Base-by-base conservation (phyloP, 2,888 invertebrate species). In the Anthrax anthrax region DNA sequence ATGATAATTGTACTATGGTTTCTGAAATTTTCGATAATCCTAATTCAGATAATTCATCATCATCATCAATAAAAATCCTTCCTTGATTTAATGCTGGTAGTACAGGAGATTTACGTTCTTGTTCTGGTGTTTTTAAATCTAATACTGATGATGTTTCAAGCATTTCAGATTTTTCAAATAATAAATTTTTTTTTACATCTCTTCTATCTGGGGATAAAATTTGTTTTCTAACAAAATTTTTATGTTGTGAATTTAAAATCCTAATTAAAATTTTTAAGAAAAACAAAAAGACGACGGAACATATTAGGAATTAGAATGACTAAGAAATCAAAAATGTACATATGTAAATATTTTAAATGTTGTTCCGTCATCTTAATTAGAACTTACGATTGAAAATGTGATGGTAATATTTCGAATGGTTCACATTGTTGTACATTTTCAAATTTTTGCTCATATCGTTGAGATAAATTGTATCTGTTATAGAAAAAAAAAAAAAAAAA, bases 361-460 rank as follows among this genome's bases (percentile, higher is more conserved):
- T 23, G 18, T 40, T 40, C 40, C 17, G 8, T 8, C 23, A 8
- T 23, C 23, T 23, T 43, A 3, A 18, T 17, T 32, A 42, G 16
- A 19, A 50, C 51, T 55, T 57, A 61, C 61, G 58, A 59, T 54
- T 57, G 56, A 51, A 55, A 52, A 46, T 61, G 61, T 27, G 57
- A 48, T 5, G 58, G 50, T 43, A 56, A 57, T 5, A 43, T 52
- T 51, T 62, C 62, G 34, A 62, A 56, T 2, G 60, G 56, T 14
- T 44, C 54, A 39, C 58, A 60, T 32, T 36, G n/a, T 13, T 54
- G 42, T 1, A 56, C 56, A 40, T 56, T 51, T 42, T 56, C 55
- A 42, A 58, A 54, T 14, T 50, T 43, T 46, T 61, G 61, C 14
- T 58, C 55, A 51, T 58, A 61, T 39, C 57, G 55, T n/a, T 52